Evolutionary conservation across 2,113 vertebrate genomes (phyloP).

Genomic region (Bettongia penicillata): DNA sequence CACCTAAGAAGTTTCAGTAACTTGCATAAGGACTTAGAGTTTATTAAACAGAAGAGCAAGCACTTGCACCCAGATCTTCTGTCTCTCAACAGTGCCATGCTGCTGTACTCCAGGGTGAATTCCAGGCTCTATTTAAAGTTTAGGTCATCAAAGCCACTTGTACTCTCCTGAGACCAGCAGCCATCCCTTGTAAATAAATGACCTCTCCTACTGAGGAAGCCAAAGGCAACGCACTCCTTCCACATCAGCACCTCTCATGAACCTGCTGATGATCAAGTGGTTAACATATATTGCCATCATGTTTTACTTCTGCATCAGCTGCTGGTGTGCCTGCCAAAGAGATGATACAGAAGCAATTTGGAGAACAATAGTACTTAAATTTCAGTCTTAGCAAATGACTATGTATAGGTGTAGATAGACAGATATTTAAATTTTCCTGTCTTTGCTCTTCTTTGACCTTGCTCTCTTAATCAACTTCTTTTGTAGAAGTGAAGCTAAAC

Average conservation of each 20-base stretch:
- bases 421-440: not conserved
- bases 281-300: not conserved
- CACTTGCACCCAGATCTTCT: not conserved
- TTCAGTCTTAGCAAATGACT: not conserved
- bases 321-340: not conserved
- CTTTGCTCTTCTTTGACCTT: constrained; percentile 6
- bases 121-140: not conserved
- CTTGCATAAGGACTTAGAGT: not conserved
- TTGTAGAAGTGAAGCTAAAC: constrained; percentile 4
- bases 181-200: not conserved
- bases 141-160: not conserved
- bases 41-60: not conserved
- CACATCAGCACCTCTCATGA: constrained; percentile 2
- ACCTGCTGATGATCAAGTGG: constrained; percentile 24
- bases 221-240: not conserved
- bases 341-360: not conserved
- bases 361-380: constrained; percentile 35
- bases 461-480: constrained; percentile 9
- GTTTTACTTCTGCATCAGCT: constrained; percentile 27
- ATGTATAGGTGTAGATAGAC: not conserved
- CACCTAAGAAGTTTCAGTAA: not conserved
- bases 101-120: not conserved
- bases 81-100: not conserved
- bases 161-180: not conserved
- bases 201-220: not conserved